Evolutionary conservation across 2,888 invertebrate genomes (phyloP), one percentile per base, ranked within the genome.

Genomic region (Synanthedon formicaeformis): DNA sequence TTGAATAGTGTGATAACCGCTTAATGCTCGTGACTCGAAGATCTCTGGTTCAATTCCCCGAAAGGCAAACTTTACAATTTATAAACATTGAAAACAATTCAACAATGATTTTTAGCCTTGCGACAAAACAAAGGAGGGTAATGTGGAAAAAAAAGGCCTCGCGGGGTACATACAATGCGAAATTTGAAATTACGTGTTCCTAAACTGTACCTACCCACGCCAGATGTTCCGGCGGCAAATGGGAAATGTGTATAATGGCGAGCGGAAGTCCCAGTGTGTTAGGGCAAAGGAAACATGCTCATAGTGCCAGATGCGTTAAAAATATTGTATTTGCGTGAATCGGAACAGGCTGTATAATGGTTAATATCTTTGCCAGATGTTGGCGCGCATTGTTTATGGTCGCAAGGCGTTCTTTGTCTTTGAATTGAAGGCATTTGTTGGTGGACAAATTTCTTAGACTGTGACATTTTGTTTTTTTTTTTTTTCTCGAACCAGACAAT

Each of bases 241-340:
- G 34, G 50, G 53, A 51, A 51, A 50, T 51, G 50, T 51, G 41
- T 51, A 53, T 49, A 53, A 50, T 40, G 53, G 12, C 50, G n/a
- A 16, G 34, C 53, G 53, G 53, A 53, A 53, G 51, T 51, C 50
- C 50, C 18, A 23, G 51, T 50, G 54, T 52, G 49, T 48, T 50
- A 48, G 51, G 50, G 54, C 52, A 53, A 53, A 55, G 55, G 52
- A 50, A 55, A 45, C 52, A 51, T 49, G 50, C 51, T 40, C 52
- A 45, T 27, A 54, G 34, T 51, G 54, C 56, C 57, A 57, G 55
- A 57, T 57, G 57, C n/a, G 52, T 50, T 49, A 55, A 55, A 55
- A 55, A 52, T 54, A 54, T 54, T 52, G 52, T 40, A 40, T 55
- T 50, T 52, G 53, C 55, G 57, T 55, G 57, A 50, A 55, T 54